Evolutionary conservation across 2,888 invertebrate species (phyloP).

Genomic region (Drosophila meridionalis): DNA sequence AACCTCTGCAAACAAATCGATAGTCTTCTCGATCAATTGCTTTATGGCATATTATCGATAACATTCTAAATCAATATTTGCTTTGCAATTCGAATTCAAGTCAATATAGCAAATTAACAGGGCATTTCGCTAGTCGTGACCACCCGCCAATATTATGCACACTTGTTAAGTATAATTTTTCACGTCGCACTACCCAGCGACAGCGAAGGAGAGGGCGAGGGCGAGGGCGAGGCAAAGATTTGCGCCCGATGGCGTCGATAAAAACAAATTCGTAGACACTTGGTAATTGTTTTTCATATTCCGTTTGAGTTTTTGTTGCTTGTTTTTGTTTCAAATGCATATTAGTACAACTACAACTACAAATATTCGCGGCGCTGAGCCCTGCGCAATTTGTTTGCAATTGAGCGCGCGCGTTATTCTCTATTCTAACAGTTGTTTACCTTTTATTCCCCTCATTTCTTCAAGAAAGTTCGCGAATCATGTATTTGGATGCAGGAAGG

Average conservation of each 20-base stretch:
- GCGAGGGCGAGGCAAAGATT: conserved; percentile 7
- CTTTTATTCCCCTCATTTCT: background rate
- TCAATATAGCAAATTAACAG: background rate
- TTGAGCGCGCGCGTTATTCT: conserved; percentile 49
- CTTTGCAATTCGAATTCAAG: too few species aligned
- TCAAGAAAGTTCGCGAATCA: conserved; percentile 36
- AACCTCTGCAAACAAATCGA: too few species aligned
- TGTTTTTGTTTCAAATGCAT: conserved; percentile 27
- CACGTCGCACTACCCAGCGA: conserved; percentile 35
- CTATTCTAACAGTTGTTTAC: conserved; percentile 15
- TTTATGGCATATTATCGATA: background rate
- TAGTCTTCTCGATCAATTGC: background rate
- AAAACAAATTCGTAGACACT: conserved; percentile 53
- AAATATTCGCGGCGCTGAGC: conserved; percentile 33
- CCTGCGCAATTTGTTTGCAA: conserved; percentile 73
- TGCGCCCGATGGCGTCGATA: conserved; percentile 37
- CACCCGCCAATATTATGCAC: conserved; percentile 1
- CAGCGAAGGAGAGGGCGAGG: background rate
- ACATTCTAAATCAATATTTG: background rate
- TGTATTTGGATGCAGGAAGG: conserved; percentile 1
- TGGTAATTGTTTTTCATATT: conserved; percentile 40
- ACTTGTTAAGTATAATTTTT: conserved; percentile 48
- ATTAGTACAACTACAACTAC: conserved; percentile 18
- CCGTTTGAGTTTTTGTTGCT: conserved; percentile 17
- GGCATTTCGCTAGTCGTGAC: conserved; percentile 21